These are phyloP conservation scores for Thamnaconus septentrionalis DNA, from an alignment of 2,113 vertebrate genomes.

Conservation along the genomic window DNA sequence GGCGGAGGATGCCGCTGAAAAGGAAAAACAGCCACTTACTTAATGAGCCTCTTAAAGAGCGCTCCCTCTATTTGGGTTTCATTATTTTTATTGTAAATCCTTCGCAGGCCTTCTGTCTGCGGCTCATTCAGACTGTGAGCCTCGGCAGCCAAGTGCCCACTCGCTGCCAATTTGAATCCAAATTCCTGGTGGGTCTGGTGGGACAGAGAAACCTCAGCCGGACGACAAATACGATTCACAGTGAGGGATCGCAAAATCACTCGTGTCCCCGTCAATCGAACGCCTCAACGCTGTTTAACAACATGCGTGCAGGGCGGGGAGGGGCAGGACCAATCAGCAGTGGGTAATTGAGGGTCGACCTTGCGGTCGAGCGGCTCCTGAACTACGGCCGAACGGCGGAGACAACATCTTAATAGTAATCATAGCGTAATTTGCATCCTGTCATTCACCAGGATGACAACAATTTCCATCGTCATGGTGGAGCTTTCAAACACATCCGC, in stretches of 20 bases:
- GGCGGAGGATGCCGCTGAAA: conserved; percentile 54
- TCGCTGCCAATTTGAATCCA: conserved; percentile 27
- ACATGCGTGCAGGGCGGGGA: conserved; percentile 28
- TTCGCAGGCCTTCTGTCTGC: conserved; percentile 38
- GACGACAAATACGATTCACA: conserved; percentile 41
- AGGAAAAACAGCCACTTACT: conserved; percentile 68
- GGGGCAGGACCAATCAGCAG: conserved; percentile 26
- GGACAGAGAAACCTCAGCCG: conserved; percentile 37
- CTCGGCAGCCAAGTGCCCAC: conserved; percentile 25
- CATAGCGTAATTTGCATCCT: conserved; percentile 70
- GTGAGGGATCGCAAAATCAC: conserved; percentile 6
- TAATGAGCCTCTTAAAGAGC: conserved; percentile 69
- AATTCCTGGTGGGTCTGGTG: conserved; percentile 39
- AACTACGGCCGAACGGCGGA: conserved; percentile 44
- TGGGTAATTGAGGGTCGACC: conserved; percentile 43
- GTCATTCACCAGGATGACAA: conserved; percentile 67
- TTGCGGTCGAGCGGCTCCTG: conserved; percentile 36
- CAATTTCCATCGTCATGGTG: neutral
- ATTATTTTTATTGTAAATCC: conserved; percentile 73
- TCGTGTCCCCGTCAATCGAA: neutral
- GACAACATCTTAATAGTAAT: conserved; percentile 71
- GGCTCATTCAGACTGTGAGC: conserved; percentile 31
- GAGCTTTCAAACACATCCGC: no score
- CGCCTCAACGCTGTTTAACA: conserved; percentile 36
- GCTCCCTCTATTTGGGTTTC: conserved; percentile 64